Evolutionary conservation across 30 jellyfish, hydroid and myxozoan species (phyloP), one percentile per base, ranked within the genome.

Genomic region (Aurelia aurita complex sp. Pacific): DNA sequence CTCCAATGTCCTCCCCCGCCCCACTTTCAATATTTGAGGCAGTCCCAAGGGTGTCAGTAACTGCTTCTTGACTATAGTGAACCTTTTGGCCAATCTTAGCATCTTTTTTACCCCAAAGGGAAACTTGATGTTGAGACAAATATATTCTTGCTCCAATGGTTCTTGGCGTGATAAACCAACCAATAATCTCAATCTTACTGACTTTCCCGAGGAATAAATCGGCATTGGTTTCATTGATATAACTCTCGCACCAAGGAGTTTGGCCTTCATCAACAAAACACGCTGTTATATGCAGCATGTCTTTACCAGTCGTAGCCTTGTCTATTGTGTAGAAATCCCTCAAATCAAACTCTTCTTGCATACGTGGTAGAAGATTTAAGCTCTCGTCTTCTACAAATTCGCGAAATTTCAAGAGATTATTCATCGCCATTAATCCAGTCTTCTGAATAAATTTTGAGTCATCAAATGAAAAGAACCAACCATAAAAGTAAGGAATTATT

Each of bases 21-120:
- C 32, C 70, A 61, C 36, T n/a, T 5, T 23, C 70, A 17, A 23
- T 17, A 61, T 61, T 61, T 61, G 70, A 13, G 11, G 32, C 36
- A 10, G 12, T 5, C 70, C 17, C 71, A 50, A 10, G 10, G 4
- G 54, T 53, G 10, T n/a, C 54, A 3, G 77, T 36, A 67, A 23
- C 36, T 15, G 23, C 9, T n/a, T 67, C 18, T 67, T 29, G 23
- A 3, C 52, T 5, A 15, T 11, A 46, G 11, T 8, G 57, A 32
- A 23, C 38, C 52, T 9, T 17, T 71, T 51, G 16, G 2, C 81
- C 50, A 7, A 60, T 50, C 61, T 60, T 33, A 46, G 73, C n/a
- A 65, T 89, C 97, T 42, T 71, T 74, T 23, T 78, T 75, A n/a
- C 97, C 94, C 93, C 93, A 89, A 32, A 81, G 79, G 50, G 35